phyloP scores from a whole-genome alignment of 1,140 invertebrate species.

The Listronotus oregonensis region DNA sequence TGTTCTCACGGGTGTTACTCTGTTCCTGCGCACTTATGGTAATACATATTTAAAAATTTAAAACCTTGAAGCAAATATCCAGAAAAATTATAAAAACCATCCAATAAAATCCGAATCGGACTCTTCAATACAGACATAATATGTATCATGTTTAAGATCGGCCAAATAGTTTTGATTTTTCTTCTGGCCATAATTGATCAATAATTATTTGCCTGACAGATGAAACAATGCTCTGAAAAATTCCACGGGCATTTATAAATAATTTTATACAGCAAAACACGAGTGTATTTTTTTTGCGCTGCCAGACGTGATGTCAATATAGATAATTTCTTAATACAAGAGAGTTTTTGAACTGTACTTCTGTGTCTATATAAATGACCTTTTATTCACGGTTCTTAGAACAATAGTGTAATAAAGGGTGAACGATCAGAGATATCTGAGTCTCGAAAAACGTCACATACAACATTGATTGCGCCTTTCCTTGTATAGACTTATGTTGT shows the following conservation, averaged over 20 bases:
- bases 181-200: slow-evolving; percentile 31
- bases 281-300: slow-evolving; percentile 28
- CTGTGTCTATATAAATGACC: no score
- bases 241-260: slow-evolving; percentile 32
- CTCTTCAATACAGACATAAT: slow-evolving; percentile 34
- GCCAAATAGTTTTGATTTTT: slow-evolving; percentile 31
- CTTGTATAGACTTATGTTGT: no score
- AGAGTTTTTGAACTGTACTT: slow-evolving; percentile 16
- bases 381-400: no score
- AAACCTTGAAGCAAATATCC: no score
- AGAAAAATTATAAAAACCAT: background rate
- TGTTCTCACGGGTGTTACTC: no score
- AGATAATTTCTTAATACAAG: slow-evolving; percentile 27
- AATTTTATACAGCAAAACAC: slow-evolving; percentile 32
- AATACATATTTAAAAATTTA: no score
- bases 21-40: no score
- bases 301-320: slow-evolving; percentile 31
- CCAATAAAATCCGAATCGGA: slow-evolving; percentile 7
- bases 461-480: no score
- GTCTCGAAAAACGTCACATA: no score
- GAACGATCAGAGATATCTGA: no score
- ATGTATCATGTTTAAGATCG: slow-evolving; percentile 21
- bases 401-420: no score
- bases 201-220: slow-evolving; percentile 36
- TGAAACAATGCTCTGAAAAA: slow-evolving; percentile 31